Percentiles rank a stretch among this genome's conserved stretches.
Conservation (phyloP, 2,888 invertebrate genomes). For the Copidosoma aretas region DNA sequence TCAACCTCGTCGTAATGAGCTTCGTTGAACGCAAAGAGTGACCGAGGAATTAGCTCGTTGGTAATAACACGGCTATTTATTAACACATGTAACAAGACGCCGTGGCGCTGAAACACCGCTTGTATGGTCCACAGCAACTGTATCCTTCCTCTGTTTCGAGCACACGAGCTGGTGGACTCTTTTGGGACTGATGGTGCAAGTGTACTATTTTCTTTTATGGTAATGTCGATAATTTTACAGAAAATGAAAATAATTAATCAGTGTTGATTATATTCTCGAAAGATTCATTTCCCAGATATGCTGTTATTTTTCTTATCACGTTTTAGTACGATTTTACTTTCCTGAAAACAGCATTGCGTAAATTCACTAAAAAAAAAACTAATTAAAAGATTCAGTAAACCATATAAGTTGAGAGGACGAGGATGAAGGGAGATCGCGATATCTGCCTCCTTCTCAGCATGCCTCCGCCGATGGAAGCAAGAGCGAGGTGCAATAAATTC, state of each 20-base stretch:
- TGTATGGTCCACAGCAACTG: conserved; percentile 5
- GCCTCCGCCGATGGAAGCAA: conserved; percentile 13
- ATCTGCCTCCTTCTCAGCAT: background rate
- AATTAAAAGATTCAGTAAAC: too few species aligned
- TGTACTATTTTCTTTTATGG: conserved; percentile 25
- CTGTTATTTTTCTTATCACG: too few species aligned
- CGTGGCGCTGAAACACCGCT: conserved; percentile 29
- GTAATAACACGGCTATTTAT: conserved; percentile 61
- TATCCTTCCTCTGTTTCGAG: conserved; percentile 9
- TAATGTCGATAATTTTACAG: conserved; percentile 28
- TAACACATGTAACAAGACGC: conserved; percentile 59
- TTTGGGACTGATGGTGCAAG: background rate
- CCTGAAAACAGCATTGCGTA: too few species aligned
- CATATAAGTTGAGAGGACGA: too few species aligned
- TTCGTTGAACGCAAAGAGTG: conserved; percentile 61
- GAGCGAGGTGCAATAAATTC: conserved; percentile 33
- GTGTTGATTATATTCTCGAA: too few species aligned
- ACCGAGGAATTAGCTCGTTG: conserved; percentile 59
- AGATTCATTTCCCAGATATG: too few species aligned
- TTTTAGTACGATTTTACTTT: too few species aligned
- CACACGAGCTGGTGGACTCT: background rate
- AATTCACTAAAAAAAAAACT: too few species aligned
- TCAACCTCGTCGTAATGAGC: conserved; percentile 61
- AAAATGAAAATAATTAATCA: too few species aligned
- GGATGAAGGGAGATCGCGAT: too few species aligned